Evolutionary conservation across 2,888 invertebrate species (phyloP).

Genomic region (Scrobipalpa costella): DNA sequence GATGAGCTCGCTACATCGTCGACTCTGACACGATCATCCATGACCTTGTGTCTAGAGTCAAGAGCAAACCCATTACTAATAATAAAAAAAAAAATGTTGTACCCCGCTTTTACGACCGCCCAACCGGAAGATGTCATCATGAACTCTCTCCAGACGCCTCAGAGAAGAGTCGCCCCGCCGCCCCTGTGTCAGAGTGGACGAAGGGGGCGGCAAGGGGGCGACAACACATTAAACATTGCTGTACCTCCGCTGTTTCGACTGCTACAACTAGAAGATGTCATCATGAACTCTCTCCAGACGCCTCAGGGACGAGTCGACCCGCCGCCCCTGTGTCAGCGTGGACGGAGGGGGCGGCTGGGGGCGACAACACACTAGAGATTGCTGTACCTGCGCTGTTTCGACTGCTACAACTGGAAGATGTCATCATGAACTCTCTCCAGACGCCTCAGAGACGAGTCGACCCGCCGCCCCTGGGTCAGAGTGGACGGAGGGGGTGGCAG

Average conservation of each 20-base stretch:
- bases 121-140: slow-evolving; percentile 95
- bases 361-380: too few relatives aligned
- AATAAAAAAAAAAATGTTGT: too few relatives aligned
- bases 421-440: slow-evolving; percentile 93
- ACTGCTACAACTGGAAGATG: slow-evolving; percentile 92
- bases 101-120: slow-evolving; percentile 83
- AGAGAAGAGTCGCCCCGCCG: slow-evolving; percentile 89
- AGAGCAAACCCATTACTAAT: too few relatives aligned
- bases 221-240: too few relatives aligned
- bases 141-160: slow-evolving; percentile 90
- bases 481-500: slow-evolving; percentile 83
- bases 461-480: slow-evolving; percentile 89
- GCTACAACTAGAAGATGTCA: slow-evolving; percentile 94
- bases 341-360: slow-evolving; percentile 82
- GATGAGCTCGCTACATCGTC: too few relatives aligned
- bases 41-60: too few relatives aligned
- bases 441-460: slow-evolving; percentile 89
- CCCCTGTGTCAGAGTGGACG: slow-evolving; percentile 90
- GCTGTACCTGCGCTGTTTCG: slow-evolving; percentile 70
- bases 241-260: slow-evolving; percentile 76
- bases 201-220: slow-evolving; percentile 78
- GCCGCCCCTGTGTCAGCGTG: slow-evolving; percentile 90
- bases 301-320: slow-evolving; percentile 89
- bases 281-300: slow-evolving; percentile 92
- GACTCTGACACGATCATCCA: too few relatives aligned